Conservation (phyloP, 2,888 invertebrate genomes). For the Acanthosepion pharaonis region DNA sequence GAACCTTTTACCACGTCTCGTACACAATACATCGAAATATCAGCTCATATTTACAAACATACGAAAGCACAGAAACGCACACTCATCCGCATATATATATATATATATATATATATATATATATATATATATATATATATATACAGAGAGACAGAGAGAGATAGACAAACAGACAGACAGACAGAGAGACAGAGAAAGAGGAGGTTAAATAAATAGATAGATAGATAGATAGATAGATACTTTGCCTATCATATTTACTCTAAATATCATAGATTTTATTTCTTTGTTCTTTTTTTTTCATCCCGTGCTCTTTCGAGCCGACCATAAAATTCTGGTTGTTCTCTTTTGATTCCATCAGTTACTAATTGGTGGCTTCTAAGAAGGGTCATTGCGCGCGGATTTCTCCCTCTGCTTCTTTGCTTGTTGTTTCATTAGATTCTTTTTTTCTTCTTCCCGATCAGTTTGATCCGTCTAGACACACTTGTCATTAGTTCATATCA, state of each 20-base stretch:
- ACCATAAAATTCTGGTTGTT: background rate
- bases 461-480: constrained; percentile 4
- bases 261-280: background rate
- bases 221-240: background rate
- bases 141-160: background rate
- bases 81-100: background rate
- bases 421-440: background rate
- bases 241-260: background rate
- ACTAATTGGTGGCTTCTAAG: background rate
- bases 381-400: background rate
- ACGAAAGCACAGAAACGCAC: too few species aligned
- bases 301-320: background rate
- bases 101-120: background rate
- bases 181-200: too few species aligned
- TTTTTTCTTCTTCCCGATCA: background rate
- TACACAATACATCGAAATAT: too few species aligned
- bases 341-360: background rate
- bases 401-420: background rate
- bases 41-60: too few species aligned
- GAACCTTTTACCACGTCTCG: too few species aligned
- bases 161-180: too few species aligned
- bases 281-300: background rate
- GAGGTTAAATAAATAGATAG: too few species aligned
- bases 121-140: background rate
- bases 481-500: constrained; percentile 8